A percentile compares a stretch with the other conserved stretches of the same genome.
These are phyloP conservation scores for Apamea epomidion DNA, from an alignment of 2,888 invertebrate species.

Conservation along the genomic window DNA sequence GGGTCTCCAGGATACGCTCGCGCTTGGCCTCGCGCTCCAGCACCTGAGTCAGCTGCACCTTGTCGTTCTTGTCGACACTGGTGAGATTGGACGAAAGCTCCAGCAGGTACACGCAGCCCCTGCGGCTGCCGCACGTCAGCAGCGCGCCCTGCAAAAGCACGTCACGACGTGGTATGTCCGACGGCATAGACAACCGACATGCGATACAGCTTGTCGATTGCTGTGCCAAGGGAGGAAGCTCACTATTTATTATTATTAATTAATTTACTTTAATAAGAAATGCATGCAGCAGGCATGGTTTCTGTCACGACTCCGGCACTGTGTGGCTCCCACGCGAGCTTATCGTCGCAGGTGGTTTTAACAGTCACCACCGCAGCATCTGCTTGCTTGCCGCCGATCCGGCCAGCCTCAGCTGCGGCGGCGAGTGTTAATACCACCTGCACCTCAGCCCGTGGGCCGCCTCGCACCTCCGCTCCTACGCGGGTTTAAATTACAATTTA, in stretches of 20 bases:
- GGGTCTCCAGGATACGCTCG: conserved; percentile 97
- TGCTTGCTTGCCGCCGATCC: too few species aligned
- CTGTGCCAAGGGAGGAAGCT: background rate
- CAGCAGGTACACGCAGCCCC: conserved; percentile 93
- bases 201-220: background rate
- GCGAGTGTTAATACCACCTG: too few species aligned
- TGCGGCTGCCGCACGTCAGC: conserved; percentile 93
- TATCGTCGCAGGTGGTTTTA: too few species aligned
- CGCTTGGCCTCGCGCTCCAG: conserved; percentile 96
- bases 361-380: too few species aligned
- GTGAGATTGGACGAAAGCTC: conserved; percentile 93
- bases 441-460: too few species aligned
- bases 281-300: too few species aligned
- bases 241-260: background rate
- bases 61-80: conserved; percentile 93
- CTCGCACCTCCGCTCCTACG: too few species aligned
- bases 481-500: too few species aligned
- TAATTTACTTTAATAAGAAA: background rate
- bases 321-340: too few species aligned
- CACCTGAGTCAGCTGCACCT: conserved; percentile 93
- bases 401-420: too few species aligned
- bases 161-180: background rate
- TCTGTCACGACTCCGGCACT: too few species aligned
- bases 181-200: background rate
- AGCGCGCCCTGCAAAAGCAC: conserved; percentile 87